Base-by-base conservation (phyloP, 2,888 invertebrate species). In the Siphonodentalium dalli region DNA sequence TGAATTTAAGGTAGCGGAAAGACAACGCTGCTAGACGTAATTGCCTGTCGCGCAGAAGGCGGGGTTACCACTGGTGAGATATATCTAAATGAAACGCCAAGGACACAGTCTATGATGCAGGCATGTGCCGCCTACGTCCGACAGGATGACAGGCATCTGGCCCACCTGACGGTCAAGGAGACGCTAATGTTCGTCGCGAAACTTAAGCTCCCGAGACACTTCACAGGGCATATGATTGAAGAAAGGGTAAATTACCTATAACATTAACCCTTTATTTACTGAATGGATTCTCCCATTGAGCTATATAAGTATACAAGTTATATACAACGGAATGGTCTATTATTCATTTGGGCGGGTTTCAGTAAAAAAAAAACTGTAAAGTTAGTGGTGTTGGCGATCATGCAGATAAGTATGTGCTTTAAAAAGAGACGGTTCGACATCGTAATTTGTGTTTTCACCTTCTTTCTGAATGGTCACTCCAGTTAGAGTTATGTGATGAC, bases 1-100 rank as follows among this genome's bases (percentile, higher is more conserved):
- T 13, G 18, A 28, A 52, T 72, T 79, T 23, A 69, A 92, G 93
- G 93, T 13, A 94, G 94, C 68, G 97, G 97, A 0, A 98, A 98
- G 79, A 88, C 93, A 28, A 95, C 95, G 0, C 86, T 98, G 3
- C 84, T 98, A 7, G 96, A 97, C 80, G 95, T 96, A 7, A 92
- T 97, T 51, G 82, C 84, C 0, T 80, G 83, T 34, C 71, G 85
- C 27, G 89, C 91, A 15, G 63, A 63, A 6, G 87, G 88, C 63
- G 88, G 88, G 62, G 88, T 91, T 1, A 90, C 90, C 1, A 87
- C 93, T 50, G 97, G 96, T 0, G 91, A 93, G 76, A 91, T 97
- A 23, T 85, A 92, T 0, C 85, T 97, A 1, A 94, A 96, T 79
- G 93, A 92, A 1, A 89, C 91, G 4, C 89, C 92, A 0, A 62